Base-by-base conservation (phyloP, 1,140 invertebrate genomes). In the Bombus breviceps region DNA sequence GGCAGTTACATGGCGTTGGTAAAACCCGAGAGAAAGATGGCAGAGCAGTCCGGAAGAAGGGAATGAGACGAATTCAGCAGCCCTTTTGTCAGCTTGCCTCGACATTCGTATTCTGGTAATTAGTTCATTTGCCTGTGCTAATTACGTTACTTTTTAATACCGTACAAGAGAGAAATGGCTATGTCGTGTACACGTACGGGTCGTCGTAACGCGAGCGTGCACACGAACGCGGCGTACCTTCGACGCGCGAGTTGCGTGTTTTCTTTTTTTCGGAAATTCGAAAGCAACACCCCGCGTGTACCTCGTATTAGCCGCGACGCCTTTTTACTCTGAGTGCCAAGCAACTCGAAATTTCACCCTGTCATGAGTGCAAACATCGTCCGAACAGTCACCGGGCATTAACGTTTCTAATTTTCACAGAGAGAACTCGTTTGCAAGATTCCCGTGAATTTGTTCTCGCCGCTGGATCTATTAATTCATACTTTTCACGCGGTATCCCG, bases 101-200 rank as follows among this genome's bases (percentile, higher is more conserved):
- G 92, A 92, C 89, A 77, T 92, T 92, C 92, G 91, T 85, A 93
- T 95, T 93, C 93, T 94, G 92, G 93, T 95, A 94, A 95, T 95
- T 94, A 94, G 94, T 95, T 94, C 94, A 93, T 94, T 94, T 92
- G 94, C 89, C 92, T 92, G 91, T 92, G 91, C 93, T 94, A 94
- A 94, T 95, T 95, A 95, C 93, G 89, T 92, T 92, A 92, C 90
- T 86, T 91, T 92, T 93, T 93, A 92, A 92, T 91, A 88, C 78
- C 86, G 89, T 81, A 88, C 80, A 90, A 85, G 89, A 89, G 86
- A 90, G 85, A 86, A 82, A 87, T 76, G 77, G 79, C 85, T 47
- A 59, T 0, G 62, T 34, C 13, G 22, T 25, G 59, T 39, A 12
- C 34, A 18, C 59, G 41, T n/a, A 15, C 15, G 59, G 1, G 28